Evolutionary conservation across 1,140 invertebrate species (phyloP), one percentile per base, ranked within the genome.

Genomic region (Tetragnatha versicolor): DNA sequence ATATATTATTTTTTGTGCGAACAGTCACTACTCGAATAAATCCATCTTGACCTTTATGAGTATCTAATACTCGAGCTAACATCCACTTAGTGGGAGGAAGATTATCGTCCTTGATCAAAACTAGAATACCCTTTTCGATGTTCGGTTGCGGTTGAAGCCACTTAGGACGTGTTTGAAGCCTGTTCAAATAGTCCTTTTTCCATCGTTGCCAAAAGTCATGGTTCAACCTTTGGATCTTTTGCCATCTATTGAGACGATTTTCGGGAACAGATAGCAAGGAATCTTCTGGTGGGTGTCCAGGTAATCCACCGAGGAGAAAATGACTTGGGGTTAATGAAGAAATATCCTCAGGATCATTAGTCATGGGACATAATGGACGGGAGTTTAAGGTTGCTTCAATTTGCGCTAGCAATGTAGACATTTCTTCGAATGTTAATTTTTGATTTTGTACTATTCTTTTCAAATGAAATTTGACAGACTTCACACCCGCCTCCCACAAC

Each of bases 361-460:
- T 82, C 14, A 84, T 76, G 9, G 82, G 77, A 6, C 35, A 80
- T 4, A 85, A 33, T 0, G 83, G 83, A 17, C 81, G 73, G 9
- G 80, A 82, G 78, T 86, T 86, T n/a, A 86, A 61, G 45, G 80
- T 80, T 0, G 84, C 84, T 81, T 85, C 84, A 10, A 85, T 82
- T 81, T 83, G 80, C 39, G 39, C 53, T 20, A 85, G 60, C 20
- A 84, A 47, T 0, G 83, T 84, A 14, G 77, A 29, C 1, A 85
- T 77, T 55, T 82, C 78, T 79, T 86, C 83, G 45, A 80, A 84
- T 0, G 68, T 83, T 69, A 83, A 29, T 10, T 51, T 51, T 29
- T 17, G n/a, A 22, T 49, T 10, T 0, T 69, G 78, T 1, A 82
- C 42, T 17, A 51, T 47, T 42, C n/a, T n/a, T 22, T 80, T 79